Evolutionary conservation across 2,113 vertebrate species (phyloP), one percentile per base, ranked within the genome.

Genomic region (Phrynosoma blainvillii): DNA sequence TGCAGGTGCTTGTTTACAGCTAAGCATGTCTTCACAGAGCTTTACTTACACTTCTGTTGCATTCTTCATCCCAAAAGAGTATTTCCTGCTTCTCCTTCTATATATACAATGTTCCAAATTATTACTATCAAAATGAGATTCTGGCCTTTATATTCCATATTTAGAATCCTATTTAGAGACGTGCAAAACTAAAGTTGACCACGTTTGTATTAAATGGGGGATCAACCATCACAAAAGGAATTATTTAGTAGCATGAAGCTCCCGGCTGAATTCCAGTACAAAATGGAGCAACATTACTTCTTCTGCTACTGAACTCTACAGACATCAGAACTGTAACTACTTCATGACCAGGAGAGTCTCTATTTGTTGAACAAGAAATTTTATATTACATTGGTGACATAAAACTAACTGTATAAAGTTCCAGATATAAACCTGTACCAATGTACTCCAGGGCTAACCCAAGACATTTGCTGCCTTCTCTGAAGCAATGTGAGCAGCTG

Each of bases 1-100:
- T 96, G 93, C 95, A 96, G 95, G 95, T 95, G 95, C 91, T 75
- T 86, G 84, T 76, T 59, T 84, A 90, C 66, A 87, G 90, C 81
- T 89, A 20, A 91, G 70, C 74, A n/a, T 0, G 13, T 84, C 68
- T 54, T 84, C 3, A 14, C 36, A 20, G 47, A 82, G n/a, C 47
- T 88, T 40, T 66, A 89, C 68, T n/a, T 90, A 87, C 52, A 70
- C 30, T 93, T 30, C 77, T 83, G 47, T 70, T 84, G 66, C 65
- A 82, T 0, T 0, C 86, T 68, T 88, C 52, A 32, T 83, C 87
- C 16, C 42, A 6, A 16, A 82, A 82, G 92, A 90, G 84, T 66
- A 56, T 87, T 91, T 95, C 87, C 90, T 84, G 80, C 21, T 81
- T 68, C 75, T 56, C 21, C 1, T 75, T 65, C 70, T 62, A 66